These are phyloP conservation scores for Gorsachius goisagi DNA, from an alignment of 2,113 vertebrate species.

Conservation along the genomic window DNA sequence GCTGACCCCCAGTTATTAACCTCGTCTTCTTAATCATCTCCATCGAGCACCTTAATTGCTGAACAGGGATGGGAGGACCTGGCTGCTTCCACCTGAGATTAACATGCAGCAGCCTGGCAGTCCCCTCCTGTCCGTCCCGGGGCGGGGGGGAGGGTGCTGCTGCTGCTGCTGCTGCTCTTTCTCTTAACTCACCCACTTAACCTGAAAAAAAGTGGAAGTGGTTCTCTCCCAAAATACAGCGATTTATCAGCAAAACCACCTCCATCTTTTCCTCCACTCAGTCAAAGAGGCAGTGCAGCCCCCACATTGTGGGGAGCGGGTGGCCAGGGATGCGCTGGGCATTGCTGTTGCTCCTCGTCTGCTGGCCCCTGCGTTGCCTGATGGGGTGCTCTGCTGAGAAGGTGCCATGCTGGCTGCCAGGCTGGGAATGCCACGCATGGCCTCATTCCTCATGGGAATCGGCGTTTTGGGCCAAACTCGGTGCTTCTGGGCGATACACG, in stretches of 20 bases:
- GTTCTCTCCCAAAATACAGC: neutral
- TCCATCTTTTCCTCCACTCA: rapidly evolving
- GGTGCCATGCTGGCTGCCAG: neutral
- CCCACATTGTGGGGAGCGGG: neutral
- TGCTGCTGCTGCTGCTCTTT: neutral
- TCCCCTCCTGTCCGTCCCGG: neutral
- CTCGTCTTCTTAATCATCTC: neutral
- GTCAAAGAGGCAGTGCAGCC: neutral
- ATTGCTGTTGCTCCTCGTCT: rapidly evolving
- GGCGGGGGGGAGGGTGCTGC: neutral
- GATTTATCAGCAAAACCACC: neutral
- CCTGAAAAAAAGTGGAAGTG: rapidly evolving
- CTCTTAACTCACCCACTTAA: neutral
- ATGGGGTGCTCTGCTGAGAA: neutral
- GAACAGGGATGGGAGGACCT: neutral
- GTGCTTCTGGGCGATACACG: neutral
- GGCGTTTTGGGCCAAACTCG: neutral
- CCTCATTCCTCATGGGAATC: neutral
- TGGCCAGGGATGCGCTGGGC: neutral
- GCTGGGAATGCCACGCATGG: neutral
- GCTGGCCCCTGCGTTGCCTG: neutral
- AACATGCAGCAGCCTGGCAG: neutral
- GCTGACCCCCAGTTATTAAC: conserved; percentile 18
- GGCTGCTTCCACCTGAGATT: neutral
- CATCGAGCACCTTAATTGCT: neutral